A percentile compares a stretch with the other conserved stretches of the same genome.
phyloP scores from a whole-genome alignment of 2,797 vertebrate genomes.

The Crossoptilon crossoptilon region DNA sequence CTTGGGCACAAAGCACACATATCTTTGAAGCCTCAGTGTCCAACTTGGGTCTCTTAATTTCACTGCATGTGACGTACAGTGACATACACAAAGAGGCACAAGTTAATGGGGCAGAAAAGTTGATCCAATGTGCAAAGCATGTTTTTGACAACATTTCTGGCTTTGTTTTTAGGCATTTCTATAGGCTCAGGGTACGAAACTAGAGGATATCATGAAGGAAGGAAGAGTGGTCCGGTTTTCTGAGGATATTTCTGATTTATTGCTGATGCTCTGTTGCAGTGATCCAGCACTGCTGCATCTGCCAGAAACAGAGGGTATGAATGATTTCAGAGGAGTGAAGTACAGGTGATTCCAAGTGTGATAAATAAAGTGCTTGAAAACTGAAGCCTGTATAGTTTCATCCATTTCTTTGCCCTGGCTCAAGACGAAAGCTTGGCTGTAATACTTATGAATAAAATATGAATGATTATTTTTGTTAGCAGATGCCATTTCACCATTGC shows the following conservation, averaged over 20 bases:
- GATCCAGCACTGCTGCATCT: neutral
- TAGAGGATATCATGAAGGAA: neutral
- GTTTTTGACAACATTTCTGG: neutral
- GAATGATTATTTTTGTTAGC: neutral
- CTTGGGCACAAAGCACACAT: constrained; percentile 8
- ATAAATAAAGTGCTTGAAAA: constrained; percentile 13
- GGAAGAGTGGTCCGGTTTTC: neutral
- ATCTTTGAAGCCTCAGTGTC: neutral
- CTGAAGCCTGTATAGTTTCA: neutral
- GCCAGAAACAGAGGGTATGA: neutral
- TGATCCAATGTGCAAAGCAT: neutral
- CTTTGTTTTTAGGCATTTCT: neutral
- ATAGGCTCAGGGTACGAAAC: neutral
- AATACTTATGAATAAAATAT: constrained; percentile 9
- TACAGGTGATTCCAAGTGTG: neutral
- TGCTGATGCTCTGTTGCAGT: neutral
- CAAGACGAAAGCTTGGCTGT: neutral
- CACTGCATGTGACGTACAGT: neutral
- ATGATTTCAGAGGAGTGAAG: neutral
- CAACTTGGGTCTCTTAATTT: neutral
- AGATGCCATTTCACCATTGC: neutral
- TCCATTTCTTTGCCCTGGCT: constrained; percentile 13
- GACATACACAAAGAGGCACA: neutral
- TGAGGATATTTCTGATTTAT: neutral
- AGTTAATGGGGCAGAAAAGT: neutral